Evolutionary conservation across 2,113 vertebrate genomes (phyloP), one percentile per base, ranked within the genome.

Genomic region (Leptobrachium ailaonicum): DNA sequence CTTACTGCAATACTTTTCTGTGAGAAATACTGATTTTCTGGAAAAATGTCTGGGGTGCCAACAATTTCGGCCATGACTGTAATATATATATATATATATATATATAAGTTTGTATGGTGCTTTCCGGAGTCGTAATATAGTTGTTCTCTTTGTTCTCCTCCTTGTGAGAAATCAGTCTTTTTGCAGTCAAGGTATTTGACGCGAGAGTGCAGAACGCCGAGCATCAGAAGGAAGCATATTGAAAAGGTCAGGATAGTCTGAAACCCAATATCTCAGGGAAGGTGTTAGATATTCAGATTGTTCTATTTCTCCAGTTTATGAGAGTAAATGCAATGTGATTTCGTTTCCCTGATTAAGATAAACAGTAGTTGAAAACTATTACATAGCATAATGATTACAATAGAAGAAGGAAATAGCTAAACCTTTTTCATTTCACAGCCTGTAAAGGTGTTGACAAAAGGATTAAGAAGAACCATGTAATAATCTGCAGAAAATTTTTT

Each of bases 201-300:
- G 20, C 83, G 84, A 82, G 83, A 69, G 20, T 84, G 82, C 12
- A 82, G 47, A 71, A 77, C 64, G 20, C 77, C 0, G 42, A 87
- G 84, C 54, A 77, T 80, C 32, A 83, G 87, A 89, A 85, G 47
- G 63, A 63, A 86, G 75, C 85, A 85, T 88, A 88, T 83, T 87
- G 83, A 85, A 88, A 88, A 84, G 77, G 80, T 86, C 86, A 89
- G 80, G 86, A 83, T 73, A 80, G 77, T 77, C 84, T 72, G 83
- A 80, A 85, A 87, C 67, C 43, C 13, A 60, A 10, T 54, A 76
- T 79, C 86, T 86, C 85, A 68, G 76, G 85, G 53, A 88, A 88
- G 82, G 64, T 41, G 66, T 80, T 41, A 73, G 10, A 11, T 44
- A 82, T 79, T 84, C 66, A 77, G 82, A 76, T 75, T 85, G 73